These are phyloP conservation scores for Biston stratarius DNA, from an alignment of 2,888 invertebrate species.

Conservation along the genomic window DNA sequence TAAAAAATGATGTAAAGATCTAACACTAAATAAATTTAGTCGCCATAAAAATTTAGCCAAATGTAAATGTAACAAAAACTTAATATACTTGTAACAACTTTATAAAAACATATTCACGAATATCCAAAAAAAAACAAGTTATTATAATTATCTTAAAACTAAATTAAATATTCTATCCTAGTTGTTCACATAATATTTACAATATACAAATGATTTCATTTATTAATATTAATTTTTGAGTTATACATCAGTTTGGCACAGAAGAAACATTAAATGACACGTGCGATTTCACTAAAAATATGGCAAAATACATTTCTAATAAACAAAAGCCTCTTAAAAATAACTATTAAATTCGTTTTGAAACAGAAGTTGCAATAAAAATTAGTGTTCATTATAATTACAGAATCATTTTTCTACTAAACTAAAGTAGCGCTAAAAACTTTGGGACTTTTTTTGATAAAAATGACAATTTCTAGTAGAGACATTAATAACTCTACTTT, in stretches of 20 bases:
- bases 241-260: conserved; percentile 33
- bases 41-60: background rate
- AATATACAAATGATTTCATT: conserved; percentile 27
- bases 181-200: conserved; percentile 19
- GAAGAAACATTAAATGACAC: background rate
- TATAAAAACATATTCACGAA: conserved; percentile 30
- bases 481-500: too few species aligned
- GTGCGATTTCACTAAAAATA: background rate
- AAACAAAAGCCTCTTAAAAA: background rate
- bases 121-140: conserved; percentile 21
- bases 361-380: too few species aligned
- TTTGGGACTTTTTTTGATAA: too few species aligned
- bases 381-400: too few species aligned
- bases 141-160: conserved; percentile 1
- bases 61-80: conserved; percentile 7
- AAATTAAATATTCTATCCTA: conserved; percentile 26
- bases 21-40: background rate
- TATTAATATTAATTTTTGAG: conserved; percentile 11
- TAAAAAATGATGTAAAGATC: background rate
- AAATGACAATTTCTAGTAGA: too few species aligned
- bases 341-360: background rate
- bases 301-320: background rate
- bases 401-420: too few species aligned
- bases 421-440: too few species aligned
- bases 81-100: conserved; percentile 25